These are phyloP conservation scores for Leptopterna dolabrata DNA, from an alignment of 2,888 invertebrate genomes.

Conservation along the genomic window DNA sequence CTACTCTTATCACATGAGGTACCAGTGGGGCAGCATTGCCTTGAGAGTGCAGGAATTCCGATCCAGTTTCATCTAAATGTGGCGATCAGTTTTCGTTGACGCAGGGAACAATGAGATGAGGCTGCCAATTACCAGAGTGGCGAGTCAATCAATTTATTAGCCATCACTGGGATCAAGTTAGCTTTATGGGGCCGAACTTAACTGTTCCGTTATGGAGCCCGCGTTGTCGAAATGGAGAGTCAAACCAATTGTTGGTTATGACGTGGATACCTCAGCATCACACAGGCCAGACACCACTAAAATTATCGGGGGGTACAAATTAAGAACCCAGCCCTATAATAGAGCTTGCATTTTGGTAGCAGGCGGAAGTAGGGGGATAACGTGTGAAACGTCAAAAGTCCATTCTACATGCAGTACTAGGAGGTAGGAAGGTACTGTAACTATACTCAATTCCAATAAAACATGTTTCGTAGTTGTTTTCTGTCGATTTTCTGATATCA, in stretches of 20 bases:
- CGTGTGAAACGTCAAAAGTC: too few relatives aligned
- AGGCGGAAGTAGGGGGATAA: too few relatives aligned
- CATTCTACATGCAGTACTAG: too few relatives aligned
- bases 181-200: background rate
- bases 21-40: too few relatives aligned
- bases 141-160: conserved; percentile 1
- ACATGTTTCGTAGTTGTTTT: too few relatives aligned
- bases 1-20: too few relatives aligned
- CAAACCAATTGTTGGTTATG: background rate
- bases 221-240: background rate
- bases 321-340: too few relatives aligned
- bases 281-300: background rate
- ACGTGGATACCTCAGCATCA: background rate
- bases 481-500: too few relatives aligned
- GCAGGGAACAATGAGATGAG: background rate
- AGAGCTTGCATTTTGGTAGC: too few relatives aligned
- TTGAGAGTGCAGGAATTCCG: background rate
- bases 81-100: background rate
- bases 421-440: too few relatives aligned
- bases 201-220: background rate
- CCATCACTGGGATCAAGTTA: background rate
- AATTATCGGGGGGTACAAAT: too few relatives aligned
- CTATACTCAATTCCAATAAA: too few relatives aligned
- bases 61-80: background rate
- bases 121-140: background rate